Base-by-base conservation (phyloP, 2,113 vertebrate species). In the Microtus montanus region DNA sequence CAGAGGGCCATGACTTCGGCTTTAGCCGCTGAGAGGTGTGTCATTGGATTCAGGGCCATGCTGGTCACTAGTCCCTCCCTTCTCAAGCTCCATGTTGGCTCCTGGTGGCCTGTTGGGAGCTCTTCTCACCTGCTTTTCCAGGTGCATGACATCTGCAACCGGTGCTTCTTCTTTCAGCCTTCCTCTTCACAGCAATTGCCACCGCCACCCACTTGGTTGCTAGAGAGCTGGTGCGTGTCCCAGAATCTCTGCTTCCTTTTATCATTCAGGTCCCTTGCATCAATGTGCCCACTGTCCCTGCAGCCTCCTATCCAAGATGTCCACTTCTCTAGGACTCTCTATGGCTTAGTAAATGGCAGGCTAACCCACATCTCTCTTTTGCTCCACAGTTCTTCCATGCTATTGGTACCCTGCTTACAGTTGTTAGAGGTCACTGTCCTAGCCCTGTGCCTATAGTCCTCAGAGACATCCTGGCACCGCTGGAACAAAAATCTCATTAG, bases 101-200 rank as follows among this genome's bases (percentile, higher is more conserved):
- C 33, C 63, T 15, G 63, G 14, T 1, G 77, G 54, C 44, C 52
- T 35, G 10, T 52, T 41, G 54, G 4, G 54, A 4, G 33, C 15
- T 2, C 1, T 0, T 0, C 35, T 1, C 9, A 7, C 33, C 75
- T 10, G 12, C 24, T 3, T 22, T 70, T 49, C 41, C 13, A 26
- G 35, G 9, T 7, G 30, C 17, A 30, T 33, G 28, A 33, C 44
- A 14, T 66, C n/a, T 71, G 83, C 33, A 54, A 24, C 4, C 26
- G 1, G 14, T 26, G 0, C 61, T 86, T 41, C 3, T 4, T 44
- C 49, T 63, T 54, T 19, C 38, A 44, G 71, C 38, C 87, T 70
- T 88, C 30, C 4, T 87, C 24, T 54, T 93, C 47, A 24, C 26
- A 15, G 74, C 0, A 19, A 49, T 12, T 8, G 28, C 61, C 92